Evolutionary conservation across 2,797 vertebrate species (phyloP).

Genomic region (Distichodus sexfasciatus): DNA sequence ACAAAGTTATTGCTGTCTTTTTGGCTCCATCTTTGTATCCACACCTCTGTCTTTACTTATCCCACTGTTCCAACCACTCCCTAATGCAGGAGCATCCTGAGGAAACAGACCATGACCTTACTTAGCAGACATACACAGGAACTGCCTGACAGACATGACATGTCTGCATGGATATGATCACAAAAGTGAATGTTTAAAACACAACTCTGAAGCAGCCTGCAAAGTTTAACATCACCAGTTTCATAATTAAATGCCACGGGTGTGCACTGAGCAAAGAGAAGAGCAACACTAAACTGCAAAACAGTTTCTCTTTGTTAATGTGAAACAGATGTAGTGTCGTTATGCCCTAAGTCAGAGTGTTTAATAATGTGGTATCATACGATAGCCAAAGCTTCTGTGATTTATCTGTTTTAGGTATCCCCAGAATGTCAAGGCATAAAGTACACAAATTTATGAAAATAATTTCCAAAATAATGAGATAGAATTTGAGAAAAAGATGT

Average conservation of each 20-base stretch:
- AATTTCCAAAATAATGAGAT: not conserved
- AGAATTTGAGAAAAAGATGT: not conserved
- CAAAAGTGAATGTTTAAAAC: not conserved
- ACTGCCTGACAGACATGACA: not conserved
- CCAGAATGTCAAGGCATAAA: not conserved
- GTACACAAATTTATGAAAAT: not conserved
- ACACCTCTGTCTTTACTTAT: not conserved
- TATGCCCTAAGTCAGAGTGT: not conserved
- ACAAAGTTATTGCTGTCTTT: slow-evolving; percentile 12
- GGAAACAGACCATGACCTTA: slow-evolving; percentile 35
- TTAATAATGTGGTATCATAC: not conserved
- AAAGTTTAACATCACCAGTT: not conserved
- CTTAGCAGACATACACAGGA: not conserved
- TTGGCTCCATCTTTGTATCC: slow-evolving; percentile 26
- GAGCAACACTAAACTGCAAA: not conserved
- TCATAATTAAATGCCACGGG: no score
- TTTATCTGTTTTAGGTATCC: not conserved
- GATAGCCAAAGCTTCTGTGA: not conserved
- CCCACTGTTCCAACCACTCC: slow-evolving; percentile 10
- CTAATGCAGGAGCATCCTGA: slow-evolving; percentile 20
- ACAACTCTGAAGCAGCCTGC: not conserved
- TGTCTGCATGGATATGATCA: not conserved
- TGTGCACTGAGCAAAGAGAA: no score
- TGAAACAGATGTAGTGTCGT: not conserved
- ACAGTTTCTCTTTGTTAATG: not conserved